phyloP scores from a whole-genome alignment of 2,113 vertebrate genomes.

The Oreochromis spilurus region DNA sequence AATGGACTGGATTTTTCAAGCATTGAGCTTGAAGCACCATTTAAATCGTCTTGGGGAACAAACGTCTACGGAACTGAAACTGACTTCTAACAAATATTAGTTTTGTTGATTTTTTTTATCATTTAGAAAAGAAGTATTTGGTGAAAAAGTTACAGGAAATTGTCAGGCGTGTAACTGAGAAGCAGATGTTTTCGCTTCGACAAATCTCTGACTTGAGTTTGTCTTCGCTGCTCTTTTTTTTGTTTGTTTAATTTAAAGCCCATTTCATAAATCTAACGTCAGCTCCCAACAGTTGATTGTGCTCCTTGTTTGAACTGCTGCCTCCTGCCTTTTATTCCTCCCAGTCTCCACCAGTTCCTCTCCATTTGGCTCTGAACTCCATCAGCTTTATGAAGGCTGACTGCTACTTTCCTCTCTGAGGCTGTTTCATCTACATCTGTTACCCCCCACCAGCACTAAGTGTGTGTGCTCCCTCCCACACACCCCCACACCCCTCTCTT shows the following conservation, averaged over 20 bases:
- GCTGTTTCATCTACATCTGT: conserved; percentile 64
- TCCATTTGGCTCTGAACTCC: conserved; percentile 66
- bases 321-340: conserved; percentile 18
- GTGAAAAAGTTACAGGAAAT: not conserved
- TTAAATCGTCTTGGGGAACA: not conserved
- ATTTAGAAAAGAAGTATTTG: not conserved
- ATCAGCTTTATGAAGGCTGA: conserved; percentile 66
- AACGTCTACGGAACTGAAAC: not conserved
- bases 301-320: not conserved
- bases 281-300: not conserved
- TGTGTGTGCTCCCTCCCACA: not conserved
- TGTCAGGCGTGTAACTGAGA: not conserved
- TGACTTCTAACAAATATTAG: not conserved
- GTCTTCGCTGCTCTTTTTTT: not conserved
- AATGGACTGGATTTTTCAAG: not conserved
- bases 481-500: conserved; percentile 1
- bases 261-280: not conserved
- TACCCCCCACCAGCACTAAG: conserved; percentile 26
- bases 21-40: not conserved
- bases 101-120: not conserved
- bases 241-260: not conserved
- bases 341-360: conserved; percentile 67
- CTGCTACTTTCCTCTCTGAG: conserved; percentile 46
- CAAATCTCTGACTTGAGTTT: not conserved
- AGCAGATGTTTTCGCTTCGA: not conserved